A percentile compares a stretch with the other conserved stretches of the same genome.
These are phyloP conservation scores for Clarias macrocephalus DNA, from an alignment of 2,113 vertebrate species.

Conservation along the genomic window DNA sequence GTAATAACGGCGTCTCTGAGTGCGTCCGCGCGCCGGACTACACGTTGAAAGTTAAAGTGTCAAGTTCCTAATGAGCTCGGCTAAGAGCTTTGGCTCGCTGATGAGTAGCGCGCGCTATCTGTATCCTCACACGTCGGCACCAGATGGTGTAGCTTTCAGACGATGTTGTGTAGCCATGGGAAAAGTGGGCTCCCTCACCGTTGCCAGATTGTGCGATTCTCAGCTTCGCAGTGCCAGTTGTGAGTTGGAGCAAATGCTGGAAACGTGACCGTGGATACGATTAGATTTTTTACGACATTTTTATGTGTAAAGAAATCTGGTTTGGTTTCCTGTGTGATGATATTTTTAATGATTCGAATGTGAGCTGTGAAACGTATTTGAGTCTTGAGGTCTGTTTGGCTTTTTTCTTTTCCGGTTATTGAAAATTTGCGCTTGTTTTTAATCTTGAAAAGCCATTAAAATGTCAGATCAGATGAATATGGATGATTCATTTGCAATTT, in stretches of 20 bases:
- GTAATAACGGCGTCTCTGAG: background rate
- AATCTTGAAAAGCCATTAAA: background rate
- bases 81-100: conserved; percentile 2
- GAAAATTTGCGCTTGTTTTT: background rate
- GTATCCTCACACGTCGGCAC: conserved; percentile 19
- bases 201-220: conserved; percentile 43
- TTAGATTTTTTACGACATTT: background rate
- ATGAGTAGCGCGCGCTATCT: conserved; percentile 14
- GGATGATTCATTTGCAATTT: background rate
- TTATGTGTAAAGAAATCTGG: background rate
- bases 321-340: background rate
- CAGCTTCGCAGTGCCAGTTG: conserved; percentile 21
- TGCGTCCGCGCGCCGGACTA: background rate
- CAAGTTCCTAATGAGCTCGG: conserved; percentile 17
- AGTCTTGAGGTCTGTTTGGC: no score
- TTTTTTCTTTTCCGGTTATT: background rate
- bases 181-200: conserved; percentile 13
- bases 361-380: background rate
- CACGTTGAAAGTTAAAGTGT: background rate
- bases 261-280: background rate
- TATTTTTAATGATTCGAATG: background rate
- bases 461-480: background rate
- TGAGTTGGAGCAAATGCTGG: conserved; percentile 21
- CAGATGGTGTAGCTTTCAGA: conserved; percentile 49
- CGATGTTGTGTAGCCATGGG: conserved; percentile 9